phyloP scores from a whole-genome alignment of 2,797 vertebrate species.

The Danio choprae region DNA sequence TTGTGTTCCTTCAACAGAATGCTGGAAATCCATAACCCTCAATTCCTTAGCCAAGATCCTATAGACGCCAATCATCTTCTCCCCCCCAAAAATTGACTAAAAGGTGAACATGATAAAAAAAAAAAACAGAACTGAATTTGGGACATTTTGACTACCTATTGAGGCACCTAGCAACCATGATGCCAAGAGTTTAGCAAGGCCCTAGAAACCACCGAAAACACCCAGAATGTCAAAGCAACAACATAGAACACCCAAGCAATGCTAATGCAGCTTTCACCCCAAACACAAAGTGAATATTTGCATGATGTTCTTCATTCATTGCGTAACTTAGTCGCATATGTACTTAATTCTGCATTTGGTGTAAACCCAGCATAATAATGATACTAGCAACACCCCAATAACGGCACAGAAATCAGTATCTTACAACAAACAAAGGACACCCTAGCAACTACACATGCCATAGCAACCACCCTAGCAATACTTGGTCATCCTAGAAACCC shows the following conservation, averaged over 20 bases:
- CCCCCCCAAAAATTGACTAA: neutral
- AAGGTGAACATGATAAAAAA: neutral
- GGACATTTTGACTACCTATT: no score
- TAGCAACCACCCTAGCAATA: no score
- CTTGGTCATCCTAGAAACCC: no score
- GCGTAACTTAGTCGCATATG: no score
- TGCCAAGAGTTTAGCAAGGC: neutral
- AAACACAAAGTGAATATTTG: no score
- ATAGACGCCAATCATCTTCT: conserved; percentile 18
- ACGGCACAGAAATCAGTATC: neutral
- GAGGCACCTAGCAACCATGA: no score
- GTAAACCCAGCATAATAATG: neutral
- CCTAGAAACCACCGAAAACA: neutral
- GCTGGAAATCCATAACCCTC: conserved; percentile 18
- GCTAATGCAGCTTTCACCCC: no score
- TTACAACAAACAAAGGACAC: neutral
- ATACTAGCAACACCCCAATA: neutral
- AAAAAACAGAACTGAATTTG: no score
- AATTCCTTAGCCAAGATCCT: conserved; percentile 11
- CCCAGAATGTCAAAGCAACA: no score
- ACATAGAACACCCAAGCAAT: no score
- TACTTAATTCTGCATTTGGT: no score
- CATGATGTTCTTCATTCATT: no score
- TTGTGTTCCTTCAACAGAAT: conserved; percentile 29
- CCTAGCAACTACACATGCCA: neutral